Conservation (phyloP, 2,113 vertebrate genomes). For the Amia ocellicauda region DNA sequence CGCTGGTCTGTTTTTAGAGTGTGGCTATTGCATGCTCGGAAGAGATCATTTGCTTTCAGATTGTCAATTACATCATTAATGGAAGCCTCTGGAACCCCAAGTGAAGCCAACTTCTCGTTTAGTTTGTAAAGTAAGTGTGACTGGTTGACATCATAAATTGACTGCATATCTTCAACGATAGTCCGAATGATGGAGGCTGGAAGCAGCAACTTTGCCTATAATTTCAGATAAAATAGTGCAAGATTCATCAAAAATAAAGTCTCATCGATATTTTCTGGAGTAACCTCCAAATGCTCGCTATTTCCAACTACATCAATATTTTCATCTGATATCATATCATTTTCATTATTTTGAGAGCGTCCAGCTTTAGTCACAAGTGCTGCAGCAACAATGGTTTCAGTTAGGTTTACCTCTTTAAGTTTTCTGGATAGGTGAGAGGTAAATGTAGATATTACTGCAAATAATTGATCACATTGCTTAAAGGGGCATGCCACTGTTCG, state of each 20-base stretch:
- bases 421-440: slow-evolving; percentile 15
- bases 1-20: slow-evolving; percentile 28
- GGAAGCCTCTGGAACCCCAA: slow-evolving; percentile 11
- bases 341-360: background rate
- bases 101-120: slow-evolving; percentile 19
- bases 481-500: slow-evolving; percentile 22
- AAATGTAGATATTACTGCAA: slow-evolving; percentile 12
- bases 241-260: slow-evolving; percentile 14
- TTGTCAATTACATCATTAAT: slow-evolving; percentile 21
- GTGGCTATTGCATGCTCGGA: slow-evolving; percentile 17
- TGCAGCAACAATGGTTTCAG: background rate
- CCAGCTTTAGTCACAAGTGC: background rate
- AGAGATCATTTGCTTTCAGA: slow-evolving; percentile 29
- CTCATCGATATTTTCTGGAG: slow-evolving; percentile 8
- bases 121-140: slow-evolving; percentile 23
- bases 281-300: background rate
- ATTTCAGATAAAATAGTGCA: slow-evolving; percentile 11
- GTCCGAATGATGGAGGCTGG: slow-evolving; percentile 8
- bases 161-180: slow-evolving; percentile 20
- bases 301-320: background rate
- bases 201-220: slow-evolving; percentile 8
- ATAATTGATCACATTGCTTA: slow-evolving; percentile 16
- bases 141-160: slow-evolving; percentile 20
- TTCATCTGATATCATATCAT: background rate
- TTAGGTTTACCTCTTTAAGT: slow-evolving; percentile 4